Conservation (phyloP, 2,113 vertebrate genomes). For the Tychaedon coryphoeus region DNA sequence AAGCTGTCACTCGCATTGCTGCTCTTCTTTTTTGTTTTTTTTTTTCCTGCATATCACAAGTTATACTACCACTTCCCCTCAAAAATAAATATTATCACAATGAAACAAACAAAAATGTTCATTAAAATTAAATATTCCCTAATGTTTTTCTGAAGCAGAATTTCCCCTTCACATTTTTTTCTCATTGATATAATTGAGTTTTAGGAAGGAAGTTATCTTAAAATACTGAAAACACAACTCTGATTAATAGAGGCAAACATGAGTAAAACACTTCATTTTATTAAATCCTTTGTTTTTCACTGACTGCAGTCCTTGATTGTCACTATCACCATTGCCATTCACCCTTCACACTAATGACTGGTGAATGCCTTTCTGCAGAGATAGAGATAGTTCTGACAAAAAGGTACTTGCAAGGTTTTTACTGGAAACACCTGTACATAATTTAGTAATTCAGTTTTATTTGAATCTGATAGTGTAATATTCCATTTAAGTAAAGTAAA, state of each 20-base stretch:
- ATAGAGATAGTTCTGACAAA: not conserved
- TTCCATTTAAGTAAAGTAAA: not conserved
- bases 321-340: not conserved
- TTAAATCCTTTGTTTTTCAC: not conserved
- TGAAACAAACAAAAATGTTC: not conserved
- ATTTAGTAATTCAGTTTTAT: not conserved
- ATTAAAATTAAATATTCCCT: not conserved
- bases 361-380: not conserved
- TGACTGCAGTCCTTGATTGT: not conserved
- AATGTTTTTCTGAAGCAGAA: not conserved
- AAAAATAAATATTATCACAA: not conserved
- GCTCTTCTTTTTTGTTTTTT: not conserved
- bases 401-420: not conserved
- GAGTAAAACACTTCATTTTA: not conserved
- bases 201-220: not conserved
- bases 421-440: not conserved
- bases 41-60: not conserved
- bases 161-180: not conserved
- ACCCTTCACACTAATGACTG: not conserved
- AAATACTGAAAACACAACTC: not conserved
- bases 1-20: not conserved
- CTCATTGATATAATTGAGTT: not conserved
- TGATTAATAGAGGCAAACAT: not conserved
- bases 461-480: fast-evolving
- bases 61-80: fast-evolving